Base-by-base conservation (phyloP, 2,888 invertebrate genomes). In the Epinotia nisella region DNA sequence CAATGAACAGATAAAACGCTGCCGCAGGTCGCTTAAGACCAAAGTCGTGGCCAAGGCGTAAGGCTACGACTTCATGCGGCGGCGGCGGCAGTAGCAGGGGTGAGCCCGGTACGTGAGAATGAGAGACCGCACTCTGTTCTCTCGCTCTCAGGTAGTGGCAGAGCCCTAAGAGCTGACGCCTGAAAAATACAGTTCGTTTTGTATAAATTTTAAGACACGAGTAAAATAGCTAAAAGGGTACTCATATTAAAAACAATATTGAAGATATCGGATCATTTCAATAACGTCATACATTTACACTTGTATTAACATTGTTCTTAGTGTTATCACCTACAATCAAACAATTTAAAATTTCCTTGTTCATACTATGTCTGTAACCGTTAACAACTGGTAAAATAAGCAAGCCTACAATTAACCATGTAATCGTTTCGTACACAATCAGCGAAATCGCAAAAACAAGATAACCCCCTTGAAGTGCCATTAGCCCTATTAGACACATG, bases 281-380 rank as follows among this genome's bases (percentile, higher is more conserved):
- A 19, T 53, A 17, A 19, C 11, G 17, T 53, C 1, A 53, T 3
- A 53, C 53, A 19, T 62, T 29, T 62, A 24, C 62, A 49, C n/a
- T 10, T 24, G 21, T 45, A 62, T 24, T 17, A n/a, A 24, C 3
- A 1, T 45, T 13, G 15, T 35, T 41, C 3, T 45, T 45, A 17
- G n/a, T 53, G 15, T 19, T 53, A 3, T 24, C 7, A 64, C 1
- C 21, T 1, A 17, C 3, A 51, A 13, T 7, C 11, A 13, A 17
- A 64, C 49, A 3, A 17, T 51, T 64, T 7, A 64, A 35, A 4
- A 58, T 4, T 10, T 15, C 78, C n/a, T 87, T 87, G 61, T 85
- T 85, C 77, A 90, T 87, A 80, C 78, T 87, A 78, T 77, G 80
- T 68, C 90, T 85, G 69, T 86, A 88, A 56, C 90, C 89, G 75